A percentile compares a stretch with the other conserved stretches of the same genome.
phyloP scores from a whole-genome alignment of 2,888 invertebrate genomes.

The Cheilosia vulpina region DNA sequence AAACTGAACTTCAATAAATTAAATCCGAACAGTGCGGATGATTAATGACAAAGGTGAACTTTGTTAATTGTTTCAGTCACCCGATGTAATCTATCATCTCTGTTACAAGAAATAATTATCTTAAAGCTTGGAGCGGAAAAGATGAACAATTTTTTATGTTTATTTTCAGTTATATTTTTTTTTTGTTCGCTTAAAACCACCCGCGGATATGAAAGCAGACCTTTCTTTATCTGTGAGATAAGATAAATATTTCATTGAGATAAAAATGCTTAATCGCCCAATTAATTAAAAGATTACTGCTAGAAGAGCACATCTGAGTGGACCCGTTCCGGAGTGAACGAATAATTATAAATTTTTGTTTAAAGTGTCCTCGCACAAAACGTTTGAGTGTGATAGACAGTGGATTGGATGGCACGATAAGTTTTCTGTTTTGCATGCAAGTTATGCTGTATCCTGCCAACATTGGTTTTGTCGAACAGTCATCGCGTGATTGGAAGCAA shows the following conservation, averaged over 20 bases:
- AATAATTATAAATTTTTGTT: too few relatives aligned
- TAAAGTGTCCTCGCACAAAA: too few relatives aligned
- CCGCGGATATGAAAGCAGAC: not conserved
- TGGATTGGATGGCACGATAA: too few relatives aligned
- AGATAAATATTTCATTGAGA: not conserved
- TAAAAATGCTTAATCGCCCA: not conserved
- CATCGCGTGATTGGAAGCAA: slow-evolving; percentile 58
- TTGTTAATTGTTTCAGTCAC: slow-evolving; percentile 49
- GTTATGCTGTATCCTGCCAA: slow-evolving; percentile 18
- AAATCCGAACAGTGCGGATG: slow-evolving; percentile 3
- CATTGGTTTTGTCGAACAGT: not conserved
- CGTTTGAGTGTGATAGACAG: not conserved
- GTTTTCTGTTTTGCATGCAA: slow-evolving; percentile 7
- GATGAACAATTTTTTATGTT: not conserved
- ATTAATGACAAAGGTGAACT: slow-evolving; percentile 55
- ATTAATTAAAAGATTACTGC: not conserved
- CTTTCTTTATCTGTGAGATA: slow-evolving; percentile 4
- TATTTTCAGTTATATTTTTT: not conserved
- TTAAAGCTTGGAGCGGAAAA: not conserved
- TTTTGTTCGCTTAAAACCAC: not conserved
- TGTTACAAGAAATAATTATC: slow-evolving; percentile 32
- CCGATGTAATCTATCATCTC: slow-evolving; percentile 51
- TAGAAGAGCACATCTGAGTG: not conserved
- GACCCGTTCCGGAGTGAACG: not conserved
- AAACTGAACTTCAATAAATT: too few relatives aligned